Base-by-base conservation (phyloP, 2,797 vertebrate species). In the Intellagama lesueurii region DNA sequence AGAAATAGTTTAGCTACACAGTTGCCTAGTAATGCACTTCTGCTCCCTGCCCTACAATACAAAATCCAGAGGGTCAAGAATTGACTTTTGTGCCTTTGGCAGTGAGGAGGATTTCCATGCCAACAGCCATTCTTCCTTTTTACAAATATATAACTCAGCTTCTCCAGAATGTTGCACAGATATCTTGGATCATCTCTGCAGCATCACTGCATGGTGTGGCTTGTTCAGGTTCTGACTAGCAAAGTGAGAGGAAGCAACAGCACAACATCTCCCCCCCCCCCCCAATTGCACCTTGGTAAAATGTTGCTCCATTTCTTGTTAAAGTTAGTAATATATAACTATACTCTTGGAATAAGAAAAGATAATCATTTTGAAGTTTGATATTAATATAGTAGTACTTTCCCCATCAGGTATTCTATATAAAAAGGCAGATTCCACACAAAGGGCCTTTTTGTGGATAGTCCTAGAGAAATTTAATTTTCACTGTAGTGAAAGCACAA, bases 1-100 rank as follows among this genome's bases (percentile, higher is more conserved):
- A 83, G 91, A 94, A 94, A 93, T 94, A 90, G 88, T 94, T 91
- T 90, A 91, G 86, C 90, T 90, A 32, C 87, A 87, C 86, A 77
- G 88, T 66, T 86, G 72, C 6, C 70, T 49, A 85, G 89, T 89
- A 83, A 89, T 90, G 88, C 56, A 89, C 75, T 90, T 91, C 88
- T 90, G 84, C 91, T 88, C 85, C 88, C 86, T 93, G 91, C 88
- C 88, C 93, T n/a, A 49, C 0, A 0, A 90, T 92, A 75, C 1
- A 2, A 85, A 75, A 89, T 90, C 87, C 81, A 88, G 85, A 85
- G 91, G 88, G 90, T 92, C 92, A 90, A 35, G 40, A 91, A 93
- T 93, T 90, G 82, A 88, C 40, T 93, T 93, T 60, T 78, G 47
- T 91, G 88, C 89, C 80, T 75, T 89, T 92, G 83, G 85, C 90